phyloP scores from a whole-genome alignment of 2,797 vertebrate genomes.

The Acridotheres tristis region DNA sequence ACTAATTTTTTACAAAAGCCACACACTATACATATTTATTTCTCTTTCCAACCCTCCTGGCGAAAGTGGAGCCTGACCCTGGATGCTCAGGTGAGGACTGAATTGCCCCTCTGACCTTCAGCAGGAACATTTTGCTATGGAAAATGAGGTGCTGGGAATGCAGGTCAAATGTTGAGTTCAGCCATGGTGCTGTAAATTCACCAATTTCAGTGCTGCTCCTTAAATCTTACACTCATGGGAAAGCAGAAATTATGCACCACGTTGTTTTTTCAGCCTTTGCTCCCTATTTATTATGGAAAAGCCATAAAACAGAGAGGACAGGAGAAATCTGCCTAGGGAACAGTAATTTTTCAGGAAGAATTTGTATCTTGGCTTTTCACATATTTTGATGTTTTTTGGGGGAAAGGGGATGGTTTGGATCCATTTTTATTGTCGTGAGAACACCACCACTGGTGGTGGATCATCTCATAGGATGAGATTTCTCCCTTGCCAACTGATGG shows the following conservation, averaged over 20 bases:
- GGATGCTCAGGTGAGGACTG: background rate
- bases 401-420: background rate
- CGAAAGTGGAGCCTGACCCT: background rate
- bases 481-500: background rate
- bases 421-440: background rate
- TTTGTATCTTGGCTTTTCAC: background rate
- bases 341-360: slow-evolving; percentile 10
- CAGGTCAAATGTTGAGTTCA: background rate
- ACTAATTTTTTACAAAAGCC: background rate
- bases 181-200: slow-evolving; percentile 23
- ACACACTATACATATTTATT: background rate
- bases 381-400: background rate
- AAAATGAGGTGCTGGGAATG: background rate
- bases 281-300: slow-evolving; percentile 29
- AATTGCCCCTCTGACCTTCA: background rate
- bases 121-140: background rate
- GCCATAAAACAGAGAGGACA: background rate
- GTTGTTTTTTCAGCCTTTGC: slow-evolving; percentile 37
- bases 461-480: background rate
- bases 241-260: background rate
- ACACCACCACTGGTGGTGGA: background rate
- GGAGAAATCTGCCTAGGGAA: slow-evolving; percentile 16
- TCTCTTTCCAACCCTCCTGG: background rate
- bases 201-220: background rate
- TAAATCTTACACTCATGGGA: background rate